A percentile compares a stretch with the other conserved stretches of the same genome.
phyloP scores from a whole-genome alignment of 2,888 invertebrate species.

The Chrysotoxum bicinctum region DNA sequence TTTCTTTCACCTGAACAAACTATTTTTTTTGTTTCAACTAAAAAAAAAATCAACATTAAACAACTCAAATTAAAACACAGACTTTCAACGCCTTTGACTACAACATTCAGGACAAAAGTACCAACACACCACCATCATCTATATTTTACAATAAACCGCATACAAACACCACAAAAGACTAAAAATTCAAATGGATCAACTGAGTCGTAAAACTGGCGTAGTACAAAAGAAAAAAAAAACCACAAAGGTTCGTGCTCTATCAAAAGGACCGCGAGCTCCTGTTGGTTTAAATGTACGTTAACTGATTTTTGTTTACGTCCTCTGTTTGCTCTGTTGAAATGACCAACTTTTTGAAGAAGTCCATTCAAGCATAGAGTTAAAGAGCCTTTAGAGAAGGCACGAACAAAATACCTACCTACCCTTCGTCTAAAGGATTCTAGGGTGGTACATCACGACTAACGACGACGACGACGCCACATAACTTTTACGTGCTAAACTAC shows the following conservation, averaged over 20 bases:
- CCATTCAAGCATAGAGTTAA: constrained; percentile 47
- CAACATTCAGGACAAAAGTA: constrained; percentile 14
- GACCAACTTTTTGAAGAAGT: constrained; percentile 57
- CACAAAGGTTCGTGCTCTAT: constrained; percentile 14
- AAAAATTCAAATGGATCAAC: constrained; percentile 31
- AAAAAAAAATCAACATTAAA: constrained; percentile 9
- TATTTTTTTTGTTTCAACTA: background rate
- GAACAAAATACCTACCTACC: constrained; percentile 4
- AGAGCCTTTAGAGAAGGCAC: constrained; percentile 41
- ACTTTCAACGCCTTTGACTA: constrained; percentile 35
- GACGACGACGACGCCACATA: background rate
- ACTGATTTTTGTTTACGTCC: background rate
- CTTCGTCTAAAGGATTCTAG: constrained; percentile 11
- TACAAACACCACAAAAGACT: constrained; percentile 21
- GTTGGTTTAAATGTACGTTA: constrained; percentile 10
- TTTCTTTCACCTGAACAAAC: background rate
- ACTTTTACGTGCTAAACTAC: constrained; percentile 56
- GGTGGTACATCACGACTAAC: background rate
- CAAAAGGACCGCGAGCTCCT: constrained; percentile 17
- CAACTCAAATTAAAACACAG: constrained; percentile 14
- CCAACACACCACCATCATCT: constrained; percentile 2
- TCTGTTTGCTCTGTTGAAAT: constrained; percentile 27
- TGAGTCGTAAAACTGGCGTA: constrained; percentile 30
- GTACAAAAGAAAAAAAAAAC: constrained; percentile 17
- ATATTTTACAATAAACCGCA: constrained; percentile 16